Evolutionary conservation across 1,140 invertebrate species (phyloP), one percentile per base, ranked within the genome.

Genomic region (Diorhabda carinulata): DNA sequence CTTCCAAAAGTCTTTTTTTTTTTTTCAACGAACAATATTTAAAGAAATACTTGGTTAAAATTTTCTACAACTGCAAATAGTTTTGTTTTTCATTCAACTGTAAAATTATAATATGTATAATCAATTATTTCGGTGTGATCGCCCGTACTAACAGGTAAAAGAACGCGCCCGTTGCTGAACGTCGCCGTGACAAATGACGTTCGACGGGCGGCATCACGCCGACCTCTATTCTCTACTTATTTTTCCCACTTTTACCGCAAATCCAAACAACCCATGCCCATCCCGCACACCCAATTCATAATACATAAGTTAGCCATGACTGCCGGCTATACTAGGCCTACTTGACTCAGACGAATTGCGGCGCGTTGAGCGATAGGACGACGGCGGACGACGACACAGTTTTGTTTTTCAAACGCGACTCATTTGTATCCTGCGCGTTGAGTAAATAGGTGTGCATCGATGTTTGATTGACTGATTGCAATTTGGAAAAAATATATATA

Each of bases 291-390:
- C 76, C 75, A 75, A 75, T 71, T 70, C 74, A 70, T 74, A 59
- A 52, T 25, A 58, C 65, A 59, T 59, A 63, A 61, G 40, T 61
- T 57, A 61, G 44, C 67, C 68, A 66, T 73, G 58, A 58, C n/a
- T 43, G 41, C 64, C 43, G 60, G 72, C 69, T 69, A 25, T 25
- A 64, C 64, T 67, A 65, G 67, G 57, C 57, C 43, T 6, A 66
- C 67, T 72, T 72, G 73, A 77, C 75, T 74, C 70, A 77, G 69
- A 73, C 74, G 73, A 73, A 72, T 71, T 64, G 66, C 66, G 70
- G 58, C 61, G 58, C 64, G 69, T 70, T 70, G 66, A 71, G 67
- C 67, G 61, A 62, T 71, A 71, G 69, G 69, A 67, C 69, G 68
- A n/a, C 72, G 63, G 45, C 52, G 64, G 61, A 8, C 69, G 60